Evolutionary conservation across 2,888 invertebrate genomes (phyloP), one percentile per base, ranked within the genome.

Genomic region (Cancer borealis): DNA sequence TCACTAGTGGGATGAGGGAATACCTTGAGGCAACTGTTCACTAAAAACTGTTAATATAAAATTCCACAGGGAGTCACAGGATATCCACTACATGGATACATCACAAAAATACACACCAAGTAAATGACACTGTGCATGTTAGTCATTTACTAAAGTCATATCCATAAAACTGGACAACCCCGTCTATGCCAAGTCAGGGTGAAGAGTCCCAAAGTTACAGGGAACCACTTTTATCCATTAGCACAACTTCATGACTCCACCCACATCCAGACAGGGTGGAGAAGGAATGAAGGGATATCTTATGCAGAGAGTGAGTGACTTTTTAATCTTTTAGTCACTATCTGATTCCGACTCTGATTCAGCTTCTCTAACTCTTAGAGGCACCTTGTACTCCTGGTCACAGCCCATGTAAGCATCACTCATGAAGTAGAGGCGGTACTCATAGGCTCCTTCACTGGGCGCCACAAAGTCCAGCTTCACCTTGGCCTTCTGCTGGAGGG

Each of bases 321-420:
- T 73, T 8, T 88, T 45, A 46, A 30, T 26, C 14, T 6, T 95
- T 92, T 95, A 96, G 47, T 96, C 96, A 95, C 96, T 96, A 49
- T 96, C 96, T 47, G 96, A 96, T 95, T 96, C 94, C 1, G 96
- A 96, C 21, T 96, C 96, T 26, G 96, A 96, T n/a, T 96, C 96
- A 3, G 96, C 95, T 46, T 98, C 98, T 0, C 97, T 98, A 8
- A 99, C 98, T 96, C 98, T 98, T 21, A 98, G 98, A 0, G 97
- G 97, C 96, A 99, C 99, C 97, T 98, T 98, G 97, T 99, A 99
- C 97, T 99, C 99, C 97, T 99, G 99, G 97, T 99, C 99, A 96
- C 99, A 99, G 12, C 99, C 99, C 96, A 99, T 97, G 97, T 99
- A 99, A 0, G 99, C 98, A 97, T 99, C 99, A 96, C 99, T 99